Conservation (phyloP, 2,113 vertebrate genomes). For the Prionailurus viverrinus region DNA sequence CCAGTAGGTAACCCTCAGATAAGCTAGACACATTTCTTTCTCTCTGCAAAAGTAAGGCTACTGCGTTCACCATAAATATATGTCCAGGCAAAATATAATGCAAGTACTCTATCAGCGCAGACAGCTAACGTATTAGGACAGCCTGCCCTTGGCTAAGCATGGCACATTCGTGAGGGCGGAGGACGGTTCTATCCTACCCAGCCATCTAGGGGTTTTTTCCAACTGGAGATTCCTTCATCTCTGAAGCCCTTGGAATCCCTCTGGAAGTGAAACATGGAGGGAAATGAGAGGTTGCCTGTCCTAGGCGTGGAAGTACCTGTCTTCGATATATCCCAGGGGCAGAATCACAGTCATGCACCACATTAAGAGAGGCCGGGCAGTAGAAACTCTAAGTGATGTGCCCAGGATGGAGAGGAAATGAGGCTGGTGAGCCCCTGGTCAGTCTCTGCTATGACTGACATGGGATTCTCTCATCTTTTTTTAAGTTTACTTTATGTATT, state of each 20-base stretch:
- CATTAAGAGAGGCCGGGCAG: background rate
- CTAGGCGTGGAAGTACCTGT: background rate
- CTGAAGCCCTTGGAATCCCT: background rate
- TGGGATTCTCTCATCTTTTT: background rate
- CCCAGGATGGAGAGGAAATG: background rate
- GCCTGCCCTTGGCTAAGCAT: background rate
- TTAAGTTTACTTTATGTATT: too few relatives aligned
- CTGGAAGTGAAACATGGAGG: background rate
- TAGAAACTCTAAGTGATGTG: background rate
- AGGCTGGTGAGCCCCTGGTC: background rate
- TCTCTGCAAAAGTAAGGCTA: background rate
- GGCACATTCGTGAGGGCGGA: rapidly evolving
- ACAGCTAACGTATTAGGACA: background rate
- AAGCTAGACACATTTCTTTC: background rate
- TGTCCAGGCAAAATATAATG: background rate
- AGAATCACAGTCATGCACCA: background rate
- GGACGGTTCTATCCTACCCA: background rate
- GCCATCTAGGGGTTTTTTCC: background rate
- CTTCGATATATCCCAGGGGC: background rate
- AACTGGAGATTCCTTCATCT: background rate
- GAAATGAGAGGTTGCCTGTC: background rate
- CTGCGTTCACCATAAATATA: background rate
- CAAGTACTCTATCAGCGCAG: background rate
- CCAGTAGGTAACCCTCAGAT: slow-evolving; percentile 7
- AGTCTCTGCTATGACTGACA: background rate